Evolutionary conservation across 23 tunicate species (phyloP).

Genomic region (Diplosoma virens): DNA sequence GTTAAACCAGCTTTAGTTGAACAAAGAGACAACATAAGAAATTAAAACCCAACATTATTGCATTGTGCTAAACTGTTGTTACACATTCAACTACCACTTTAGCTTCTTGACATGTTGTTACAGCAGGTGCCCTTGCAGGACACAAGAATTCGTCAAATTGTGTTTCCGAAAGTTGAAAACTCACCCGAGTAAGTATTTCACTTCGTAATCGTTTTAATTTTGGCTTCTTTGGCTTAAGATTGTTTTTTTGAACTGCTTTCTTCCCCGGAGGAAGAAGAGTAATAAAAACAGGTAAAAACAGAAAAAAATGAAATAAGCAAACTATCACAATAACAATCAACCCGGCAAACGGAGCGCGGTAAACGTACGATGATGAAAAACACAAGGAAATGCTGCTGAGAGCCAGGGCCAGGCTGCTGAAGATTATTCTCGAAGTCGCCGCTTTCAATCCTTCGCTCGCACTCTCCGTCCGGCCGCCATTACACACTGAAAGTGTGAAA

Average conservation of each 20-base stretch:
- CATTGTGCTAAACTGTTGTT: too few species aligned
- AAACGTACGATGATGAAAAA: not conserved
- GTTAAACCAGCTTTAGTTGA: too few species aligned
- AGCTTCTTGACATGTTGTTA: too few species aligned
- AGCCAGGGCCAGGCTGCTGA: not conserved
- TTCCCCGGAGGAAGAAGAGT: not conserved
- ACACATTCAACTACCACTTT: too few species aligned
- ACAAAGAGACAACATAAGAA: too few species aligned
- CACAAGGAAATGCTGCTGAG: not conserved
- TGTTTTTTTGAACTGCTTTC: not conserved
- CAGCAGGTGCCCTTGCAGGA: too few species aligned
- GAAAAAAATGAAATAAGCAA: not conserved
- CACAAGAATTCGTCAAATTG: too few species aligned
- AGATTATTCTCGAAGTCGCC: not conserved
- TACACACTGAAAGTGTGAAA: not conserved
- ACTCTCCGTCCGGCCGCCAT: not conserved
- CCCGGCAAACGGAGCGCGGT: not conserved
- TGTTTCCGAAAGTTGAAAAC: too few species aligned
- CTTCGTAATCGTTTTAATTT: too few species aligned
- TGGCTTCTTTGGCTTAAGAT: too few species aligned
- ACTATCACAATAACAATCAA: not conserved
- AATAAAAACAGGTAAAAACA: constrained; percentile 6
- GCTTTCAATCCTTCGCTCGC: not conserved
- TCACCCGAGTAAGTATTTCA: too few species aligned
- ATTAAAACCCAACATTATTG: too few species aligned